phyloP scores from a whole-genome alignment of 2,888 invertebrate genomes.

The Heliconius hortense region DNA sequence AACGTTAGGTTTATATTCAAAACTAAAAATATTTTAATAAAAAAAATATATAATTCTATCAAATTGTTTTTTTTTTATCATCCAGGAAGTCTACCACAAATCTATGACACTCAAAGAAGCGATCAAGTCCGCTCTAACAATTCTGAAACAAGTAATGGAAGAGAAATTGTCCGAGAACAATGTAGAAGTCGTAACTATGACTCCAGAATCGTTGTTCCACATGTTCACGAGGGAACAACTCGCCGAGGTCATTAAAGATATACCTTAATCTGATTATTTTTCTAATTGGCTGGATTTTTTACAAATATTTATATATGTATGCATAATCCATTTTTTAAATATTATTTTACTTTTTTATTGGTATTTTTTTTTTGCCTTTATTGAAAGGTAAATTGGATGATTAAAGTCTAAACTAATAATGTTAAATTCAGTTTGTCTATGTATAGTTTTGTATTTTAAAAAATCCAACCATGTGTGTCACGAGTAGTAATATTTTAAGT shows the following conservation, averaged over 20 bases:
- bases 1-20: no score
- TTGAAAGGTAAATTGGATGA: background rate
- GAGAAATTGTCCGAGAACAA: conserved; percentile 98
- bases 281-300: conserved; percentile 16
- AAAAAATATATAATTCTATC: background rate
- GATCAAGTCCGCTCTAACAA: conserved; percentile 93
- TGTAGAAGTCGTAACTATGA: conserved; percentile 98
- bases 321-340: background rate
- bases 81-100: conserved; percentile 86
- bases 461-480: conserved; percentile 24
- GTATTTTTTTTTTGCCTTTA: background rate
- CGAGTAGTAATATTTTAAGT: conserved; percentile 63
- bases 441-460: background rate
- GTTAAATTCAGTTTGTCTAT: background rate
- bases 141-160: conserved; percentile 99
- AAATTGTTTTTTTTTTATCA: background rate
- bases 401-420: background rate
- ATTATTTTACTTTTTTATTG: background rate
- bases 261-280: conserved; percentile 76
- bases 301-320: background rate
- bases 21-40: no score
- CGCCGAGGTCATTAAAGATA: conserved; percentile 91
- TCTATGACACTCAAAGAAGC: conserved; percentile 97
- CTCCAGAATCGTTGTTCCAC: conserved; percentile 90
- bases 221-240: conserved; percentile 96